phyloP scores from a whole-genome alignment of 2,888 invertebrate genomes.

The Dexiosoma caninum region DNA sequence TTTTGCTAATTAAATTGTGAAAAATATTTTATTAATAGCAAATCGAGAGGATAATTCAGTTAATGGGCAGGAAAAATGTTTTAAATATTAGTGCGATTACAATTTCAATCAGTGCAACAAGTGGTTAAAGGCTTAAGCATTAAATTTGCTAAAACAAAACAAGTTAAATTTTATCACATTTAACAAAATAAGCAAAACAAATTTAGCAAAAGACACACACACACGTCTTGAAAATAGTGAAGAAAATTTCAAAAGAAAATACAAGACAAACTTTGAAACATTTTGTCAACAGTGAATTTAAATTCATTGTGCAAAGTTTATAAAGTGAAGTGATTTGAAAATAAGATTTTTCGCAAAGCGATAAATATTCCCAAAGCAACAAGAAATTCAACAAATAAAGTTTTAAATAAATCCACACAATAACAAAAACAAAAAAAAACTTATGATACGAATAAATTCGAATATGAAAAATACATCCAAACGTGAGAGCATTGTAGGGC shows the following conservation, averaged over 20 bases:
- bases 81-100: too few relatives aligned
- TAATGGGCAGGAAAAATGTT: too few relatives aligned
- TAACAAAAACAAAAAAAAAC: background rate
- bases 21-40: too few relatives aligned
- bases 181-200: background rate
- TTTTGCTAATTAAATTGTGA: too few relatives aligned
- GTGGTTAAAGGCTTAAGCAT: background rate
- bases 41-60: too few relatives aligned
- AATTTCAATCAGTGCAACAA: too few relatives aligned
- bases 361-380: background rate
- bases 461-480: slow-evolving; percentile 71
- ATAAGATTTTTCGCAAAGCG: background rate
- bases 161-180: background rate
- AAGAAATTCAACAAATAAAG: background rate
- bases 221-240: background rate
- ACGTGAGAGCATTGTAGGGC: slow-evolving; percentile 69
- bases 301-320: background rate
- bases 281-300: background rate
- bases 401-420: too few relatives aligned
- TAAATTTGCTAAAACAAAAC: background rate
- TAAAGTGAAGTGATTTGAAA: background rate
- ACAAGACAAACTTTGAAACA: background rate
- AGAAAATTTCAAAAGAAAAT: background rate
- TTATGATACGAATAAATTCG: slow-evolving; percentile 4
- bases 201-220: background rate